Conservation (phyloP, 1,140 invertebrate species). For the Caenorhabditis elegans region WBcel235 BX284605.5:1123501-1124000, state of each 20-base stretch:
- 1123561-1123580: slow-evolving; percentile 53
- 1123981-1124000: no score
- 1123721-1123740: slow-evolving; percentile 49
- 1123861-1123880: no score
- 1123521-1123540: slow-evolving; percentile 52
- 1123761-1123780: no score
- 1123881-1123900: no score
- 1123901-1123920: no score
- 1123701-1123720: slow-evolving; percentile 51
- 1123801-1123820: no score
- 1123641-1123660: slow-evolving; percentile 50
- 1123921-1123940: no score
- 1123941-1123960: no score
- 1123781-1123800: neutral
- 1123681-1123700: slow-evolving; percentile 40
- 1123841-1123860: no score
- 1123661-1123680: slow-evolving; percentile 57
- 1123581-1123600: slow-evolving; percentile 51
- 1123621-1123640: slow-evolving; percentile 54
- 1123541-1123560: slow-evolving; percentile 56
- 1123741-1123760: no score
- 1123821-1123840: no score
- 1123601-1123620: slow-evolving; percentile 45
- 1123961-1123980: no score
- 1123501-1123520: slow-evolving; percentile 56